These are phyloP conservation scores for Romanomermis culicivorax DNA, from an alignment of 2,888 invertebrate species.

Conservation along the genomic window DNA sequence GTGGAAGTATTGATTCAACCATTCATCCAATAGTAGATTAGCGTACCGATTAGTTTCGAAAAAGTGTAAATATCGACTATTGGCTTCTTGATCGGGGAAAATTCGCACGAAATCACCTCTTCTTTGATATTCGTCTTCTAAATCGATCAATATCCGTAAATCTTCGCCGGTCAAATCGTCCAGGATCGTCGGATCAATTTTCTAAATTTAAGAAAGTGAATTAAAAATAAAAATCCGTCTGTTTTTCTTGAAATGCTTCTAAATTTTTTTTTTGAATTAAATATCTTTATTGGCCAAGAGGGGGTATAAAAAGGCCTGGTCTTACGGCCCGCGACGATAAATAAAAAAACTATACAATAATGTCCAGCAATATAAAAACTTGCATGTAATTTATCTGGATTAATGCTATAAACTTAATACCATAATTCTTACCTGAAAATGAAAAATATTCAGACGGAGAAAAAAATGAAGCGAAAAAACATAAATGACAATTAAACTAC, in stretches of 20 bases:
- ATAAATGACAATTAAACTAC: no score
- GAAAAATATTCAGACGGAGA: no score
- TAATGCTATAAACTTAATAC: no score
- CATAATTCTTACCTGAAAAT: no score
- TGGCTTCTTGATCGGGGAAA: constrained; percentile 30
- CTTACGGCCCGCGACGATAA: constrained; percentile 10
- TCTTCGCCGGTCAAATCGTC: constrained; percentile 32
- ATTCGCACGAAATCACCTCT: constrained; percentile 33
- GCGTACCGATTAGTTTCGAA: constrained; percentile 27
- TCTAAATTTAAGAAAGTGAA: not conserved
- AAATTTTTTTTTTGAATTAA: no score
- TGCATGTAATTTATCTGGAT: no score
- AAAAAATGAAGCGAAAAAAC: no score
- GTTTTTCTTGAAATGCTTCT: no score
- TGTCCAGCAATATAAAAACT: no score
- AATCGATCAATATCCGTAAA: constrained; percentile 29
- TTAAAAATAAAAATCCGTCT: no score
- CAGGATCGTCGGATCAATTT: constrained; percentile 20
- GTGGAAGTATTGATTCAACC: constrained; percentile 27
- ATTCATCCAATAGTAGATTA: constrained; percentile 30
- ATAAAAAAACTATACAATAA: no score
- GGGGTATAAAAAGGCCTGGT: not conserved
- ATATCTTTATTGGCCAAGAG: no score
- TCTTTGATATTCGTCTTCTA: constrained; percentile 33
- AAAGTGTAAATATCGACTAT: constrained; percentile 30